phyloP scores from a whole-genome alignment of 2,797 vertebrate genomes.

The Propithecus deckenii region DNA sequence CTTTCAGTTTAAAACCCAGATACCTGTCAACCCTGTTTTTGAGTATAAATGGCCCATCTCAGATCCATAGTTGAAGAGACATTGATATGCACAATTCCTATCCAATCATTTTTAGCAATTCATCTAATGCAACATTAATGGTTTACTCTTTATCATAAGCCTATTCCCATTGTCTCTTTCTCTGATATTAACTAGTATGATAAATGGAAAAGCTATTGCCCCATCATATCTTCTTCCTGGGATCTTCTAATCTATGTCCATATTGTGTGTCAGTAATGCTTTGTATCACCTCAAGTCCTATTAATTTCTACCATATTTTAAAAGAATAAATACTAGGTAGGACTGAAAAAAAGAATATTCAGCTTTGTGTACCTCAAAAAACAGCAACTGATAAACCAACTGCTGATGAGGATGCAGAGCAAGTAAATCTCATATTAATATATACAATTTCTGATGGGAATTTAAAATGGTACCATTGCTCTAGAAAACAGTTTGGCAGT shows the following conservation, averaged over 20 bases:
- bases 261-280: background rate
- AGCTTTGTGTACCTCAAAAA: background rate
- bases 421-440: background rate
- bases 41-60: background rate
- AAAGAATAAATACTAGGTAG: background rate
- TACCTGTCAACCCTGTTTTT: background rate
- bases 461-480: background rate
- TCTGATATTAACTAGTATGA: conserved; percentile 1
- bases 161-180: background rate
- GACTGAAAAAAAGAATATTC: background rate
- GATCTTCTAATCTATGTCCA: background rate
- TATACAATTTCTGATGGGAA: background rate
- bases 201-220: background rate
- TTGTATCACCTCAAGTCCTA: background rate
- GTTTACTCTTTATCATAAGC: background rate
- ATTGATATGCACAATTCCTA: background rate
- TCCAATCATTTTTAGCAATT: background rate
- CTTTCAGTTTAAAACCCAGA: conserved; percentile 19
- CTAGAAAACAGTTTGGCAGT: background rate
- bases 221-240: background rate
- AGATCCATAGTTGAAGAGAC: background rate
- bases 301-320: background rate
- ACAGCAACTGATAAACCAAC: background rate
- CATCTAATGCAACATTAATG: background rate
- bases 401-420: background rate